Evolutionary conservation across 2,888 invertebrate species (phyloP), one percentile per base, ranked within the genome.

Genomic region (Leptopilina drosophilae): DNA sequence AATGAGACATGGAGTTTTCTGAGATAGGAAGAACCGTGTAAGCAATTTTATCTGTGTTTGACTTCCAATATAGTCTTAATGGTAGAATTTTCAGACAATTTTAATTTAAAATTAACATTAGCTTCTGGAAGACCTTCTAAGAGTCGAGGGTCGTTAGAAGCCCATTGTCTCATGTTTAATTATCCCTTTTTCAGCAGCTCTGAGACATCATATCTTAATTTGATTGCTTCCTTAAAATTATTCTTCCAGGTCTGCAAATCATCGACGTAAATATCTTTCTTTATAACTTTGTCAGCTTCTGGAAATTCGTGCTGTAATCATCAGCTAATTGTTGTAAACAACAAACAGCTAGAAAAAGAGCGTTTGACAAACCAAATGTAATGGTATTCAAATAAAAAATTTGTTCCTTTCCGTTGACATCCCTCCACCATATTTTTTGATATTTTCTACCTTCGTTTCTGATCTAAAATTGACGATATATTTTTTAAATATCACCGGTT

Each of bases 381-480:
- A 20, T 20, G 20, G 20, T 20, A 20, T 20, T 1, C 1, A 20
- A 20, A 20, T 20, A 1, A 20, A 20, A 20, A 20, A 20, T 20
- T 20, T 20, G 20, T 20, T 20, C 20, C 20, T 1, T 46, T 11
- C 49, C 11, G 12, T 64, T 67, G 4, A 78, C 26, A 11, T 69
- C 11, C 53, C 20, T 64, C 81, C 78, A 81, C 20, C 81, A 76
- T 7, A 80, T 46, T 0, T 65, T 59, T 26, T 83, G 81, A 78
- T 59, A 81, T 76, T 77, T 78, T 26, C 77, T 40, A 62, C 76
- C 66, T 5, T 66, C 66, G 5, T 75, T 62, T 62, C 78, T 76
- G n/a, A 81, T 59, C 14, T n/a, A 69, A 14, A 77, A 49, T 26
- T 80, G 80, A 4, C 77, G 8, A 46, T 77, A 77, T 40, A 66